These are phyloP conservation scores for Thera britannica DNA, from an alignment of 2,888 invertebrate genomes.

Conservation along the genomic window DNA sequence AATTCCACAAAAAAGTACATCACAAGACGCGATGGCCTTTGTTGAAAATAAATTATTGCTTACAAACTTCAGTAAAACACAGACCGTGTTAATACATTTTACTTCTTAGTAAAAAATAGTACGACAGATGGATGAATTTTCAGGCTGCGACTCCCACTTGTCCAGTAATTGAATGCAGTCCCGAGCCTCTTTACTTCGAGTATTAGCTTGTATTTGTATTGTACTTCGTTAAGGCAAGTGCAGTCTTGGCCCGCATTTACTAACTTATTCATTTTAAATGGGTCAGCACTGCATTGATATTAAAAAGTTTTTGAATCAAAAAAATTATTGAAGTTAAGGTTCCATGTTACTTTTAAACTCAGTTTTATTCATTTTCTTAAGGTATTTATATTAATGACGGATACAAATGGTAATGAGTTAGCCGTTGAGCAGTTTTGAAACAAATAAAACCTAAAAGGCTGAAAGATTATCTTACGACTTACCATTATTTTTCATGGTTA, in stretches of 20 bases:
- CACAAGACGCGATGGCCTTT: too few relatives aligned
- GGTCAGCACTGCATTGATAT: neutral
- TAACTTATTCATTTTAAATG: slow-evolving; percentile 26
- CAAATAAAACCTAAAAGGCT: slow-evolving; percentile 16
- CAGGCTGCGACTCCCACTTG: slow-evolving; percentile 49
- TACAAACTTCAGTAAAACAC: slow-evolving; percentile 16
- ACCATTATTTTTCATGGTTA: slow-evolving; percentile 27
- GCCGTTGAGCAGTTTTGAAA: slow-evolving; percentile 3
- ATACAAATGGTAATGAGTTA: neutral
- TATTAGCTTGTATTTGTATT: slow-evolving; percentile 40
- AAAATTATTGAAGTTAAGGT: too few relatives aligned
- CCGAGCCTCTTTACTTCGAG: slow-evolving; percentile 50
- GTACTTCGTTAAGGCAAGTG: slow-evolving; percentile 31
- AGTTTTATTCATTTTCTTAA: too few relatives aligned
- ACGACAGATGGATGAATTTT: slow-evolving; percentile 23
- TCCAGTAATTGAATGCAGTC: slow-evolving; percentile 55
- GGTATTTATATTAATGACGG: too few relatives aligned
- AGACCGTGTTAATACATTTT: too few relatives aligned
- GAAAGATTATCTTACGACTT: slow-evolving; percentile 22
- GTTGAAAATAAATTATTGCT: too few relatives aligned
- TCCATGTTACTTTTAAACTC: too few relatives aligned
- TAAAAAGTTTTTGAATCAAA: neutral
- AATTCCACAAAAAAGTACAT: too few relatives aligned
- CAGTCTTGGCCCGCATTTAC: slow-evolving; percentile 32
- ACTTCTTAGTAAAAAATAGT: neutral